Evolutionary conservation across 2,113 vertebrate genomes (phyloP).

Genomic region (Heptranchias perlo): DNA sequence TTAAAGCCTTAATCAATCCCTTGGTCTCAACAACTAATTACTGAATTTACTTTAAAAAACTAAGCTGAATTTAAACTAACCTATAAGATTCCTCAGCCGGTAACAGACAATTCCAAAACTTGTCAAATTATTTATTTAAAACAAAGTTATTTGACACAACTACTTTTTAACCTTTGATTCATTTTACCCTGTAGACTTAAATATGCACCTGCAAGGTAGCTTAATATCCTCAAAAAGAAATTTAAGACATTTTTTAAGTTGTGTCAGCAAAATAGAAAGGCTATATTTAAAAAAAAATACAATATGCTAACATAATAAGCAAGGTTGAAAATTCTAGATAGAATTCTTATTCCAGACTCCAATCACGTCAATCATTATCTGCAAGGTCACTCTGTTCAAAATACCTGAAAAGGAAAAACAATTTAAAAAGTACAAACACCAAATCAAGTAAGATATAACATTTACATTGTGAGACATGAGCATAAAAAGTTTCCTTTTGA

Average conservation of each 20-base stretch:
- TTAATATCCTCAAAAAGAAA: slow-evolving; percentile 13
- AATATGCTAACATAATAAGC: neutral
- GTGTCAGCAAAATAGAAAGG: slow-evolving; percentile 4
- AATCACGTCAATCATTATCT: slow-evolving; percentile 61
- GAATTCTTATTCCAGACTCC: neutral
- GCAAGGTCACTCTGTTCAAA: slow-evolving; percentile 91
- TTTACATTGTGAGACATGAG: neutral
- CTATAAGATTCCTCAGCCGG: neutral
- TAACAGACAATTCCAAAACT: neutral
- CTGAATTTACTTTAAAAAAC: too few species aligned
- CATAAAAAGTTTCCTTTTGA: neutral
- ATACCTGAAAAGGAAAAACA: slow-evolving; percentile 65
- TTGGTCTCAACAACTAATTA: neutral
- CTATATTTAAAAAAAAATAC: neutral
- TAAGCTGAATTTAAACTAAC: neutral
- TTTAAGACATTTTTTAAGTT: neutral
- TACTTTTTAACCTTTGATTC: neutral
- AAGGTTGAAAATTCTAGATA: neutral
- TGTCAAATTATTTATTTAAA: slow-evolving; percentile 19
- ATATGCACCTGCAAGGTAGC: neutral
- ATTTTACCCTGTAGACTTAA: neutral
- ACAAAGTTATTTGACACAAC: neutral
- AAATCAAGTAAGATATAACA: neutral
- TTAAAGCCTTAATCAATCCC: neutral
- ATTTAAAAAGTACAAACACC: too few species aligned